Evolutionary conservation across 1,140 invertebrate genomes (phyloP), one percentile per base, ranked within the genome.

Genomic region (Ooceraea biroi): DNA sequence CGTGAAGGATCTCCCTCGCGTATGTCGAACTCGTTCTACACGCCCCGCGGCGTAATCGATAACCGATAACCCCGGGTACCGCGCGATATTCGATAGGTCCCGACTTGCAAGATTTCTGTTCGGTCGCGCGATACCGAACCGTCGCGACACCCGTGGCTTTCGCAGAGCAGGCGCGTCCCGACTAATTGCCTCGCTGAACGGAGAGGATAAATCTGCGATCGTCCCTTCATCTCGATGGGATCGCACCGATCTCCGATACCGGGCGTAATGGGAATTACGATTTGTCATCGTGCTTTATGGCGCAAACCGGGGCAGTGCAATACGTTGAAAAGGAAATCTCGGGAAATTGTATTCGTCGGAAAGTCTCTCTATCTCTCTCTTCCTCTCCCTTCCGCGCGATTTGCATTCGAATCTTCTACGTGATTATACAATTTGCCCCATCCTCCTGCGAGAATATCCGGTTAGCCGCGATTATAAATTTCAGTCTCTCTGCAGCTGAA

Each of bases 11-110:
- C 74, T 86, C 52, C 82, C 72, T 82, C 78, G 78, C 57, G 69
- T 82, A 82, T 63, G 78, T 82, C 78, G 58, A 41, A 72, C 78
- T 82, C 85, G 87, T 87, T 85, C 87, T 61, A 84, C 84, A 76
- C 86, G 72, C 83, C 77, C 46, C 58, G 41, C 65, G 80, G 86
- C 71, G 60, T 88, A 88, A 88, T 88, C 87, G 86, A 88, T 88
- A 88, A 88, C 86, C 87, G 87, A 88, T 88, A 88, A 85, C 86
- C 78, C 50, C 61, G 82, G 68, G 71, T 41, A 61, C n/a, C 85
- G 77, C 85, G 77, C 71, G 69, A 82, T 82, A 88, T 76, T 84
- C 61, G 86, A 87, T 69, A 71, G 58, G 58, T 50, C 60, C 58
- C 73, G 73, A 46, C 60, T 77, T 25, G 74, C 30, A 77, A 77